phyloP scores from a whole-genome alignment of 2,113 vertebrate species.

The Tympanuchus pallidicinctus region DNA sequence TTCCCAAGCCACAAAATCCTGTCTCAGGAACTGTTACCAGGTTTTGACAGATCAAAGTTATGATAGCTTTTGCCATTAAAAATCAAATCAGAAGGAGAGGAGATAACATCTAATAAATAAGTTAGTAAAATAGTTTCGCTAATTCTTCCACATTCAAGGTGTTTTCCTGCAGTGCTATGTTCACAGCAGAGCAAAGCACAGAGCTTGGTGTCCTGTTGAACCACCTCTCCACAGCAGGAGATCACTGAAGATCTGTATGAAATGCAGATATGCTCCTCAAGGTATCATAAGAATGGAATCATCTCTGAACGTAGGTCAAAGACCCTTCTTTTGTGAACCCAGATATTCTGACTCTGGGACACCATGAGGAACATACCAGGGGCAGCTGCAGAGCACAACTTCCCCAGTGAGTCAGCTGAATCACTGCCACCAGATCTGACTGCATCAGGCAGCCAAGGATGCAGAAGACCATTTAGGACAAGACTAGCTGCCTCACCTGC shows the following conservation, averaged over 20 bases:
- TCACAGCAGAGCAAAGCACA: fast-evolving
- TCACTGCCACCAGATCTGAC: background rate
- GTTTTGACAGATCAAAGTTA: background rate
- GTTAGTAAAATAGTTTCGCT: background rate
- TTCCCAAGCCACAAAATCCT: background rate
- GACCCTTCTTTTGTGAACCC: fast-evolving
- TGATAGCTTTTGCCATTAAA: background rate
- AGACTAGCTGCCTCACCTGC: background rate
- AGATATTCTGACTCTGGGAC: fast-evolving
- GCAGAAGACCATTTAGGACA: background rate
- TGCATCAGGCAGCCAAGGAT: background rate
- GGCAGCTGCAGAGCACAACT: background rate
- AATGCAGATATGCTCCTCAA: background rate
- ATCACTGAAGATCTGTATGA: background rate
- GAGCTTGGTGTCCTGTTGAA: background rate
- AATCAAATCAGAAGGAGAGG: background rate
- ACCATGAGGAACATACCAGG: background rate
- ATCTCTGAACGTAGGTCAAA: background rate
- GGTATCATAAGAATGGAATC: background rate
- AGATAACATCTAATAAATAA: background rate
- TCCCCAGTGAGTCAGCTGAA: background rate
- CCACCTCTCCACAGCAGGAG: background rate
- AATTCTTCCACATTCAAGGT: background rate
- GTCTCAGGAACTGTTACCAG: background rate
- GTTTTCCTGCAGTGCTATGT: background rate